Percentiles rank a stretch among this genome's conserved stretches.
Conservation (phyloP, 2,888 invertebrate species). For the Coleophora flavipennella region DNA sequence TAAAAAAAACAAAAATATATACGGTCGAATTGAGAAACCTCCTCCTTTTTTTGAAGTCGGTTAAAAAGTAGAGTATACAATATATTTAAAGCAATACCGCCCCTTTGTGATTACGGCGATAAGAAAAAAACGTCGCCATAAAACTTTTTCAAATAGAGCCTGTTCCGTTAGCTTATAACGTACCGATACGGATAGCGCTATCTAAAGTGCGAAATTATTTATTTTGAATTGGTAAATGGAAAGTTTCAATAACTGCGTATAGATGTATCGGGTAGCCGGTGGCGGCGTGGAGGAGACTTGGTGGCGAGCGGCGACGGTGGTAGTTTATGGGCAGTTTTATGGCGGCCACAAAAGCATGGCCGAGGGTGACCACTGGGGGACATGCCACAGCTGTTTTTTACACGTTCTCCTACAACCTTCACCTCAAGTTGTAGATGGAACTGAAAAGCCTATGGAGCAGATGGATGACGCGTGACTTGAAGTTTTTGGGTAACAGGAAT, state of each 20-base stretch:
- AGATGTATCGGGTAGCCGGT: conserved; percentile 31
- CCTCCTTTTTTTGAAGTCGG: too few species aligned
- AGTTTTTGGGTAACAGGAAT: too few species aligned
- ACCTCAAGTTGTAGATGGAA: conserved; percentile 14
- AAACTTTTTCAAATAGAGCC: too few species aligned
- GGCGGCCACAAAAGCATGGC: conserved; percentile 54
- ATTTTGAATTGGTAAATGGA: conserved; percentile 27
- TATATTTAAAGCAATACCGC: too few species aligned
- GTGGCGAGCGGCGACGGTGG: conserved; percentile 19
- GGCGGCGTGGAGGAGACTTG: conserved; percentile 1
- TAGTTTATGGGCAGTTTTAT: conserved; percentile 64
- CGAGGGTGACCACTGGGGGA: conserved; percentile 47
- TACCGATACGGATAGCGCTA: background rate
- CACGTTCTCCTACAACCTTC: conserved; percentile 54
- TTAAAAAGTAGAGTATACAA: too few species aligned
- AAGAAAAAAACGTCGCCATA: too few species aligned
- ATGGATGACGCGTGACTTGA: too few species aligned
- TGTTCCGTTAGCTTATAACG: too few species aligned
- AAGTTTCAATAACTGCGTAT: conserved; percentile 47
- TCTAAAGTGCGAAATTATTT: conserved; percentile 19
- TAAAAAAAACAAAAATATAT: too few species aligned
- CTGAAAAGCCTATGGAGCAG: too few species aligned
- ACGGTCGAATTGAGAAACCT: too few species aligned
- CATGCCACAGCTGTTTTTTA: conserved; percentile 76
- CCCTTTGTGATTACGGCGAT: too few species aligned